phyloP scores from a whole-genome alignment of 2,797 vertebrate species.

The Hypotaenidia okinawae region DNA sequence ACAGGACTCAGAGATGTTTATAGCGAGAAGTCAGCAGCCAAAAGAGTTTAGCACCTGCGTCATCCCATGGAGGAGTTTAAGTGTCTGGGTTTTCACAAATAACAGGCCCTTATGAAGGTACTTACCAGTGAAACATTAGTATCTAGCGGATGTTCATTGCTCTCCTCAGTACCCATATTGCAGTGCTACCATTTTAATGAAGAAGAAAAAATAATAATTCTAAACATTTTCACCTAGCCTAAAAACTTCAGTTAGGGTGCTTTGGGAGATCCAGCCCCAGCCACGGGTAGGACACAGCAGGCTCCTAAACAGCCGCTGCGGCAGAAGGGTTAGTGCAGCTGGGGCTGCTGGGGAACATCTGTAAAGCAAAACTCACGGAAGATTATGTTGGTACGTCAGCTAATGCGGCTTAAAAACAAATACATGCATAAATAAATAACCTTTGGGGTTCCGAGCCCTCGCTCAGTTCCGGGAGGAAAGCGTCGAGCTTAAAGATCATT shows the following conservation, averaged over 20 bases:
- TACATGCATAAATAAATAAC: neutral
- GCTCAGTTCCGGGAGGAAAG: neutral
- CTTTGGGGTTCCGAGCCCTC: neutral
- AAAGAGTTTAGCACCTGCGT: neutral
- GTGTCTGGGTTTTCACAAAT: neutral
- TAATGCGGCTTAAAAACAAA: neutral
- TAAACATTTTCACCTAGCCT: neutral
- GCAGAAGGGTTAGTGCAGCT: neutral
- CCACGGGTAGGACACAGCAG: accelerated
- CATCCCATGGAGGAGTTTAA: neutral
- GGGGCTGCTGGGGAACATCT: neutral
- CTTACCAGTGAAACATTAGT: conserved; percentile 14
- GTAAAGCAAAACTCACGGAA: neutral
- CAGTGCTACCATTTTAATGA: neutral
- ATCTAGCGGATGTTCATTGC: neutral
- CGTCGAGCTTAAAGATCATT: neutral
- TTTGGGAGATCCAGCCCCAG: neutral
- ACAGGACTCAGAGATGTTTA: neutral
- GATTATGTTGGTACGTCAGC: neutral
- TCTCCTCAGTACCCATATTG: neutral
- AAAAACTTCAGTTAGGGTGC: neutral
- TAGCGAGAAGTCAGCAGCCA: neutral
- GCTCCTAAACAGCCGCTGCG: neutral
- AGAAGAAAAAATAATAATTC: neutral
- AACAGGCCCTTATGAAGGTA: neutral